A percentile compares a stretch with the other conserved stretches of the same genome.
phyloP scores from a whole-genome alignment of 2,113 vertebrate genomes.

The Myotis lucifugus region DNA sequence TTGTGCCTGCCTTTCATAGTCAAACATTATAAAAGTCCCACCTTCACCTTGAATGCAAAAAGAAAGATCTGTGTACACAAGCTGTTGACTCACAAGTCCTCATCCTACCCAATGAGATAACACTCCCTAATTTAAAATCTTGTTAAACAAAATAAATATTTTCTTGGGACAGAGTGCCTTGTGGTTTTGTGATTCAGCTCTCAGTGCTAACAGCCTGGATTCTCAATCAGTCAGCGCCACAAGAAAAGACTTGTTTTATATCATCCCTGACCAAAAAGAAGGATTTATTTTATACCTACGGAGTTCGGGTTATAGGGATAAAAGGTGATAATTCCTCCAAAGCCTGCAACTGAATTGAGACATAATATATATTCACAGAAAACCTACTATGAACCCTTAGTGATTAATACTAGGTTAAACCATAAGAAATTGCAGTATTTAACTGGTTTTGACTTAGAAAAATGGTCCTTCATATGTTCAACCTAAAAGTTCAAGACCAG shows the following conservation, averaged over 20 bases:
- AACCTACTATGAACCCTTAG: neutral
- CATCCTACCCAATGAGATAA: slow-evolving; percentile 4
- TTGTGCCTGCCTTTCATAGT: slow-evolving; percentile 42
- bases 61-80: slow-evolving; percentile 11
- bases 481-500: neutral
- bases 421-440: neutral
- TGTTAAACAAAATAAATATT: slow-evolving; percentile 67
- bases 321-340: neutral
- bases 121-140: slow-evolving; percentile 66
- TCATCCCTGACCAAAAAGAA: neutral
- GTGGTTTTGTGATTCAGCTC: slow-evolving; percentile 74
- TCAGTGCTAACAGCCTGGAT: neutral
- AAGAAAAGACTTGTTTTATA: slow-evolving; percentile 69
- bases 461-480: neutral
- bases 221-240: slow-evolving; percentile 15
- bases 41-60: neutral
- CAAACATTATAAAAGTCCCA: neutral
- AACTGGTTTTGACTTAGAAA: slow-evolving; percentile 31
- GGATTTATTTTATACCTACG: neutral
- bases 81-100: slow-evolving; percentile 59
- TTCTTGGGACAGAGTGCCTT: slow-evolving; percentile 67
- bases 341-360: slow-evolving; percentile 24
- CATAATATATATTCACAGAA: neutral
- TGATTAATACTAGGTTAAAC: neutral
- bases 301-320: neutral